A percentile compares a stretch with the other conserved stretches of the same genome.
These are phyloP conservation scores for Acrobeloides nanus DNA, from an alignment of 2,888 invertebrate genomes.

Conservation along the genomic window DNA sequence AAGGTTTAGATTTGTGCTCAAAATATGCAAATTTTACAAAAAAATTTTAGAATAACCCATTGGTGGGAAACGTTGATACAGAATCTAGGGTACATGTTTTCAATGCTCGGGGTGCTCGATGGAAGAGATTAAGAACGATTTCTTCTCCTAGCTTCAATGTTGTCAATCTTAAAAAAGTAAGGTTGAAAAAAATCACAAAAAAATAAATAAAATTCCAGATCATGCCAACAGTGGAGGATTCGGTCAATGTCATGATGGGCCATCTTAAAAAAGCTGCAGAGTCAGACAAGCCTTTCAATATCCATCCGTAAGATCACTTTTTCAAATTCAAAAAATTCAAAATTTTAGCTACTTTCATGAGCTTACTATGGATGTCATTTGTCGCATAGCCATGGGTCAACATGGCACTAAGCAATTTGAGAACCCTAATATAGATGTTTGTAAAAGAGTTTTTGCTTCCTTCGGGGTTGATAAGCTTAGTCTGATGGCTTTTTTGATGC, in stretches of 20 bases:
- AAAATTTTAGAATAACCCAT: slow-evolving; percentile 18
- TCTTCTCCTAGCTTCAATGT: slow-evolving; percentile 59
- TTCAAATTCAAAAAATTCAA: slow-evolving; percentile 51
- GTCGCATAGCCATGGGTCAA: slow-evolving; percentile 56
- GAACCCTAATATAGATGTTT: slow-evolving; percentile 5
- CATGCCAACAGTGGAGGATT: slow-evolving; percentile 55
- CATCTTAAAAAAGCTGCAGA: slow-evolving; percentile 51
- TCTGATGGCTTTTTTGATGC: too few relatives aligned
- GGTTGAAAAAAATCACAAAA: neutral
- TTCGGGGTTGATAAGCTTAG: too few relatives aligned
- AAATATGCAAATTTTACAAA: neutral
- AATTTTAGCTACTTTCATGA: slow-evolving; percentile 48
- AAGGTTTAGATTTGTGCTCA: slow-evolving; percentile 44
- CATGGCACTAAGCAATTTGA: slow-evolving; percentile 12
- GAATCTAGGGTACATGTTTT: slow-evolving; percentile 53
- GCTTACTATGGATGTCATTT: slow-evolving; percentile 57
- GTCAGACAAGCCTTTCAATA: slow-evolving; percentile 53
- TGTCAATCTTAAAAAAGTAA: slow-evolving; percentile 57
- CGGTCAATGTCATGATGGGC: slow-evolving; percentile 54
- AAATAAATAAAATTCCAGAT: slow-evolving; percentile 36
- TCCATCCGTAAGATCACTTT: slow-evolving; percentile 49
- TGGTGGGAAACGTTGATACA: slow-evolving; percentile 35
- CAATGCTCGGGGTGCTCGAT: slow-evolving; percentile 55
- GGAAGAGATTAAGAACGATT: slow-evolving; percentile 59
- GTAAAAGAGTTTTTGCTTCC: too few relatives aligned